These are phyloP conservation scores for human (Homo sapiens) DNA, from an alignment of 2,113 vertebrate genomes.

Conservation along the genomic window GRCh38 chr11:17119001-17119500, in stretches of 20 bases:
- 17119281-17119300: slow-evolving; percentile 93
- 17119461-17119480: slow-evolving; percentile 1
- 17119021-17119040: background rate
- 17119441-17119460: background rate
- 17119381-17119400: slow-evolving; percentile 28
- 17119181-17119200: background rate
- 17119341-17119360: background rate
- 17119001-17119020: background rate
- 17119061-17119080: background rate
- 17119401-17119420: slow-evolving; percentile 8
- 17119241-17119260: slow-evolving; percentile 94
- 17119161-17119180: background rate
- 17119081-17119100: background rate
- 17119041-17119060: background rate
- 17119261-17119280: slow-evolving; percentile 93
- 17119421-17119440: slow-evolving; percentile 27
- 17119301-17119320: slow-evolving; percentile 94
- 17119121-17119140: slow-evolving; percentile 54
- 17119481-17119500: background rate
- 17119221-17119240: slow-evolving; percentile 98
- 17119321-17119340: slow-evolving; percentile 60
- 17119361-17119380: background rate
- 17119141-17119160: background rate
- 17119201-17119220: slow-evolving; percentile 80
- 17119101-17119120: background rate